Base-by-base conservation (phyloP, 2,797 vertebrate species). In the Phataginus tricuspis region DNA sequence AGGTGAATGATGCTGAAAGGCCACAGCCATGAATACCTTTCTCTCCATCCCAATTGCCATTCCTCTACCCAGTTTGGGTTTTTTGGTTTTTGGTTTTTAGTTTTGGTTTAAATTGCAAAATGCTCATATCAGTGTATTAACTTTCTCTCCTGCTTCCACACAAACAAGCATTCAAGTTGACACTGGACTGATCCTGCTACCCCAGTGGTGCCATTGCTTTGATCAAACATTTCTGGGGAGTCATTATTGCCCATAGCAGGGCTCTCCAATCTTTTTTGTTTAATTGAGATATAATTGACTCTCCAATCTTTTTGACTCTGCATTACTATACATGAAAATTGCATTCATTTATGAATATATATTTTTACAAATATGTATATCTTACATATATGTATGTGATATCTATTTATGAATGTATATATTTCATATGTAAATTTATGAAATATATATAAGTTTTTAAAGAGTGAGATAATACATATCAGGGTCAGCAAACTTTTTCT, bases 1-100 rank as follows among this genome's bases (percentile, higher is more conserved):
- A 96, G 83, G 88, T 91, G 86, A 96, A 25, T 16, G 72, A 51
- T 72, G 59, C 31, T 94, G 79, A 96, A 90, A 93, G 74, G 69
- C 79, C 82, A 85, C 55, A 86, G 68, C 64, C 23, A 2, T 53
- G 74, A 77, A 31, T 59, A 42, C 82, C n/a, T 25, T 66, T 23
- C 72, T 77, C 42, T 86, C 61, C 14, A 31, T 15, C 14, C 59
- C 31, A 13, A 39, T 25, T 55, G 29, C 77, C 63, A 63, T 31
- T 66, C 23, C 13, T 39, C 64, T 39, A 57, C 34, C 23, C 21
- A 64, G 14, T 39, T 39, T 45, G 45, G 45, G 45, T 12, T 45
- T 45, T 39, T 59, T 61, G 4, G 45, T 6, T 18, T 29, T 82
- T 25, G 42, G 7, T 27, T 59, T 77, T 27, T 59, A 37, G 71